Base-by-base conservation (phyloP, 1,140 invertebrate species). In the Diprion similis region DNA sequence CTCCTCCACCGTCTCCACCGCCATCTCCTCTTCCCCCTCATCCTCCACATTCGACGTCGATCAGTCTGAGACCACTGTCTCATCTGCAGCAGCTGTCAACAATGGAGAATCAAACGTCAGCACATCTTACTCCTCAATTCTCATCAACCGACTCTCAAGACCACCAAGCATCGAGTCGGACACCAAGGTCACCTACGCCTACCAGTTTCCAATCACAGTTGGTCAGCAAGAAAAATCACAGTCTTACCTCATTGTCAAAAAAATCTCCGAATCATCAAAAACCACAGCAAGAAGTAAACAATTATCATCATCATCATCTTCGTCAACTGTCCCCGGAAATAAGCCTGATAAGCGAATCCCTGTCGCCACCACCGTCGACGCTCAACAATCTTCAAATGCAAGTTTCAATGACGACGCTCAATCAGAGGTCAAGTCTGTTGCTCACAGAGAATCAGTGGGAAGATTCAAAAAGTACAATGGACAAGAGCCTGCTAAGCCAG, bases 241-340 rank as follows among this genome's bases (percentile, higher is more conserved):
- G 51, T 83, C 81, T 70, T 83, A 84, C 70, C 80, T 86, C 77
- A 81, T 86, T 73, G 76, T 85, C 76, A 83, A 86, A 68, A 84
- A 85, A 68, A 78, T 81, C 77, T 45, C 80, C 68, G 81, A 78
- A 46, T 68, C 66, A 75, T 70, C 15, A n/a, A 24, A 67, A 71
- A 13, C 66, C 59, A 74, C 8, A 10, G 46, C 24, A n/a, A 17
- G 66, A 59, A 46, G 24, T 68, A 48, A 70, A 68, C 8, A 15
- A 37, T 37, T 37, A 37, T 37, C 24, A 37, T 37, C 24, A 37
- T 37, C 24, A 37, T 37, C 24, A 37, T 3, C 6, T 6, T 37
- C 24, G 24, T 59, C 51, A 13, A 15, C 51, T 8, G 11, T 73
- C 70, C 17, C 67, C 77, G 19, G 65, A 67, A 11, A 48, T 65